Evolutionary conservation across 2,888 invertebrate genomes (phyloP), one percentile per base, ranked within the genome.

Genomic region (Acrobasis consociella): DNA sequence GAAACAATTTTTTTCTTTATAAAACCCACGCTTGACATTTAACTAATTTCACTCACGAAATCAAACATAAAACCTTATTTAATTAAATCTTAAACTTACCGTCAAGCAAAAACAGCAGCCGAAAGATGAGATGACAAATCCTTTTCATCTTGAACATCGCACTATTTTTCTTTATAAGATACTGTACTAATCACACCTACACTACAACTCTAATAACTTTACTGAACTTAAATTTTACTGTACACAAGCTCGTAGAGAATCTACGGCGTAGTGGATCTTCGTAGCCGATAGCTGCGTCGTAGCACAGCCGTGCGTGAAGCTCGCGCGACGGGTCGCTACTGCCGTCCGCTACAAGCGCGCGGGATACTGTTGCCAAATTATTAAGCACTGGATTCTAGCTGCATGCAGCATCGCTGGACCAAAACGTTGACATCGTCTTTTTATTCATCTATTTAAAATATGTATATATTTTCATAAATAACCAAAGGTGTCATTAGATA

Each of bases 121-220:
- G 79, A 67, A 90, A 87, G 71, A 90, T 82, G 70, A 90, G 84
- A 72, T 86, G 86, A 72, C 87, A 89, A 81, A 90, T 89, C 88
- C 91, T 83, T 84, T 81, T 86, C 88, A 90, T 89, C 82, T 85
- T 85, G 78, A 84, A 75, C 87, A 86, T 87, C 72, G 68, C 75
- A 77, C 73, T 72, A 71, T 72, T 67, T 46, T 46, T 46, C 49
- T 49, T 59, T 37, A 49, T 49, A 59, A n/a, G 37, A 59, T 5
- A 38, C 22, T 8, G 9, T 17, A 56, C 17, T 31, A 56, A 56
- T 17, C n/a, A 37, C 15, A 53, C 49, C 49, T 31, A 59, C 46
- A 22, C 22, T 49, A 16, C 58, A n/a, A 59, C 49, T 49, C 31
- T 37, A 52, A 17, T 22, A 15, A 53, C 37, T 52, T 50, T 51